A percentile compares a stretch with the other conserved stretches of the same genome.
Evolutionary conservation across 2,113 vertebrate species (phyloP).

Genomic region (Empidonax traillii): DNA sequence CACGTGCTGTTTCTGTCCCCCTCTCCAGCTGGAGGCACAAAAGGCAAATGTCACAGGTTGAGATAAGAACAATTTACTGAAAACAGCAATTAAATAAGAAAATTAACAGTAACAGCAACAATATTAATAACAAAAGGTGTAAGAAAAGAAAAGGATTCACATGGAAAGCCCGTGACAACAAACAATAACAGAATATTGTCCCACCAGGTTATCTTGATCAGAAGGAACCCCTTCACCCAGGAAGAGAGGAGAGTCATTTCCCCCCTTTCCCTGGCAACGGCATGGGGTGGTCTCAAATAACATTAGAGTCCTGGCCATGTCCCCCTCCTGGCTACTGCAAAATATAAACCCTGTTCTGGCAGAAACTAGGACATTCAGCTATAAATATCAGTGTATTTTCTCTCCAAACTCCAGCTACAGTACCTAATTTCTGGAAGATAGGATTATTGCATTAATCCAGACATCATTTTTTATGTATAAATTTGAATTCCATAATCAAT

Average conservation of each 20-base stretch:
- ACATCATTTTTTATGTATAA: not conserved
- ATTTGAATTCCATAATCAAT: not conserved
- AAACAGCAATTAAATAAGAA: not conserved
- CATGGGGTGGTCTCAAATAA: not conserved
- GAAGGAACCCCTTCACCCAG: not conserved
- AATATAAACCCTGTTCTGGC: not conserved
- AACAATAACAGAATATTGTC: not conserved
- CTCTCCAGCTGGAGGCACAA: not conserved
- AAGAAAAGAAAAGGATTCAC: not conserved
- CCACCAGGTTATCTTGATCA: not conserved
- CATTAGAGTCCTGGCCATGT: not conserved
- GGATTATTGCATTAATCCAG: not conserved
- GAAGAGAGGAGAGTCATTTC: not conserved
- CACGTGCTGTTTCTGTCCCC: not conserved
- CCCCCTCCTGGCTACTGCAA: not conserved
- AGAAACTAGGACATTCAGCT: not conserved
- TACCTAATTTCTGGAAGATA: not conserved
- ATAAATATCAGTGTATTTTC: not conserved
- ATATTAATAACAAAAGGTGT: not conserved
- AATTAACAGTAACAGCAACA: not conserved
- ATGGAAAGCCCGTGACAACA: not conserved
- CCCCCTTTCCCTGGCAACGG: not conserved
- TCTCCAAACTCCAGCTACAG: not conserved
- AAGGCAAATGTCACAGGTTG: not conserved
- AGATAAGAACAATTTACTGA: not conserved